Evolutionary conservation across 2,888 invertebrate genomes (phyloP).

Genomic region (Erpobdella octoculata): DNA sequence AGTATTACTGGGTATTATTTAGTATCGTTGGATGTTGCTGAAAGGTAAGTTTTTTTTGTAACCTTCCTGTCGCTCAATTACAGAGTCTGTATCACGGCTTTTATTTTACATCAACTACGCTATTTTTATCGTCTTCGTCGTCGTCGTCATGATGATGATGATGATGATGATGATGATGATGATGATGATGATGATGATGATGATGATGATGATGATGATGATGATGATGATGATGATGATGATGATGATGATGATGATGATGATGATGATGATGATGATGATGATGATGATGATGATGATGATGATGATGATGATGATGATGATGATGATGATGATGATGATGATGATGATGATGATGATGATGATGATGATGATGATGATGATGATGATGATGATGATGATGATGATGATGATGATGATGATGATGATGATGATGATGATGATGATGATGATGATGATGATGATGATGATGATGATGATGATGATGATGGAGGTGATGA

Average conservation of each 20-base stretch:
- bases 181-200: neutral
- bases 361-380: neutral
- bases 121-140: no score
- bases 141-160: neutral
- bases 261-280: neutral
- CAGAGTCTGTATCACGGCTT: no score
- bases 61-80: no score
- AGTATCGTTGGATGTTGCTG: no score
- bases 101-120: no score
- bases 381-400: neutral
- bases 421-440: constrained; percentile 12
- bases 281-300: neutral
- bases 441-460: neutral
- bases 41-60: no score
- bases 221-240: neutral
- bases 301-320: neutral
- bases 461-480: constrained; percentile 7
- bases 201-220: neutral
- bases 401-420: constrained; percentile 1
- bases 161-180: neutral
- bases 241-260: neutral
- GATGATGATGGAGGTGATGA: constrained; percentile 2
- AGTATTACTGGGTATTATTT: no score
- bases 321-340: neutral
- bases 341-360: neutral